Conservation (phyloP, 2,113 vertebrate genomes). For the Marmota flaviventris region DNA sequence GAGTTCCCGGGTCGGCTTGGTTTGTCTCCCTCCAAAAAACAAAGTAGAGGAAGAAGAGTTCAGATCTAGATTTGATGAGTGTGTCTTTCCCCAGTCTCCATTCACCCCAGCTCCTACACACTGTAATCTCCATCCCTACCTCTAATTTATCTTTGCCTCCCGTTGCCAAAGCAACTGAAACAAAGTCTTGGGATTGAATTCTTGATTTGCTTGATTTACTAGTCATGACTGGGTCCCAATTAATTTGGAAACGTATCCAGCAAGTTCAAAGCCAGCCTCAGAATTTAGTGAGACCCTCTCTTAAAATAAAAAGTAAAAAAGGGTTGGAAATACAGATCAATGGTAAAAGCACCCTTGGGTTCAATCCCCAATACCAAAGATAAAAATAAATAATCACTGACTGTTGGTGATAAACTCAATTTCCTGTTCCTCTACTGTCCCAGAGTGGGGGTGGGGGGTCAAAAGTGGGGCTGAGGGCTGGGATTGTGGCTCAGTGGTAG, state of each 20-base stretch:
- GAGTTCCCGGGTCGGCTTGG: neutral
- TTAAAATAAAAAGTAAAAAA: too few relatives aligned
- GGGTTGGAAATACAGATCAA: too few relatives aligned
- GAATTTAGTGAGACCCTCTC: too few relatives aligned
- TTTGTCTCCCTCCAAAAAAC: neutral
- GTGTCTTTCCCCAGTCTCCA: neutral
- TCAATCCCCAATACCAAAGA: too few relatives aligned
- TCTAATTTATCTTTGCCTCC: neutral
- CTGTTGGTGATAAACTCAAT: neutral
- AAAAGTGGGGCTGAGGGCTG: neutral
- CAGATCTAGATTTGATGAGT: neutral
- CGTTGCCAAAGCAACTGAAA: neutral
- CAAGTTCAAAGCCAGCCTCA: neutral
- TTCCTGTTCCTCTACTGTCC: too few relatives aligned
- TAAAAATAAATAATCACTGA: too few relatives aligned
- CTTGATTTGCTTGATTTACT: neutral
- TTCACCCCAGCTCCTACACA: neutral
- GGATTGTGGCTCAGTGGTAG: too few relatives aligned
- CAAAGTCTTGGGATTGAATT: neutral
- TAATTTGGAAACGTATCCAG: slow-evolving; percentile 20
- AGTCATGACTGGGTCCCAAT: neutral
- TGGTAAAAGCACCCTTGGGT: too few relatives aligned
- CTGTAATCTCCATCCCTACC: neutral
- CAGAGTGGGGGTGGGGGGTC: too few relatives aligned
- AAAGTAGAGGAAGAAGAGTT: neutral